Conservation (phyloP, 2,797 vertebrate genomes). For the Rhabdophis nuchalis region DNA sequence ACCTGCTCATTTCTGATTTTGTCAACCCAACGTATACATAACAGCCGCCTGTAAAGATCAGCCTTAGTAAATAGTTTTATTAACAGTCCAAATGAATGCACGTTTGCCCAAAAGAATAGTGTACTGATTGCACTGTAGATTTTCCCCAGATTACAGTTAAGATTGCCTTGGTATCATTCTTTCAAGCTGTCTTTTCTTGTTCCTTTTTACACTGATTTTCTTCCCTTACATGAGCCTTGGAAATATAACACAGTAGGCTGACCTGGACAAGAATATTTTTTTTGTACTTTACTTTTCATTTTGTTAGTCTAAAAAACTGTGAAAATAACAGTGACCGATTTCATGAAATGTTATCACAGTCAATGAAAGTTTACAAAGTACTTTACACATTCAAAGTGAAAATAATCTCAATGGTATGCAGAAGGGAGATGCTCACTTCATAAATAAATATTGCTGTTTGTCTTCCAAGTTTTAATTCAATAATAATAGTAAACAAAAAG, state of each 20-base stretch:
- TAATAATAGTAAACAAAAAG: neutral
- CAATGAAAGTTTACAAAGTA: neutral
- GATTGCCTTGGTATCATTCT: neutral
- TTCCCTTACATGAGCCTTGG: neutral
- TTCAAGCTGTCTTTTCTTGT: neutral
- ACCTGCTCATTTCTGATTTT: too few relatives aligned
- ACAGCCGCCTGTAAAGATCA: neutral
- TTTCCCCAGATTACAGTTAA: neutral
- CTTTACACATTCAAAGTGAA: neutral
- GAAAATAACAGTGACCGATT: neutral
- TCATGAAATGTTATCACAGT: neutral
- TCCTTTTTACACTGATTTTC: neutral
- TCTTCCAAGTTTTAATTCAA: neutral
- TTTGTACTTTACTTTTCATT: neutral
- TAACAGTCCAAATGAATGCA: neutral
- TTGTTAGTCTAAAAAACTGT: neutral
- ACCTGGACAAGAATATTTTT: neutral
- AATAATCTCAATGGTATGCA: neutral
- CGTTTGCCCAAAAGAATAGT: neutral
- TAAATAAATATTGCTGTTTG: neutral
- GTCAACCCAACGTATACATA: too few relatives aligned
- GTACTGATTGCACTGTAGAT: neutral
- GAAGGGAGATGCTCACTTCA: neutral
- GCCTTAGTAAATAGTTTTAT: neutral
- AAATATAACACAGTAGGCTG: neutral